Evolutionary conservation across 2,888 invertebrate species (phyloP), one percentile per base, ranked within the genome.

Genomic region (Cataglyphis altisquamis): DNA sequence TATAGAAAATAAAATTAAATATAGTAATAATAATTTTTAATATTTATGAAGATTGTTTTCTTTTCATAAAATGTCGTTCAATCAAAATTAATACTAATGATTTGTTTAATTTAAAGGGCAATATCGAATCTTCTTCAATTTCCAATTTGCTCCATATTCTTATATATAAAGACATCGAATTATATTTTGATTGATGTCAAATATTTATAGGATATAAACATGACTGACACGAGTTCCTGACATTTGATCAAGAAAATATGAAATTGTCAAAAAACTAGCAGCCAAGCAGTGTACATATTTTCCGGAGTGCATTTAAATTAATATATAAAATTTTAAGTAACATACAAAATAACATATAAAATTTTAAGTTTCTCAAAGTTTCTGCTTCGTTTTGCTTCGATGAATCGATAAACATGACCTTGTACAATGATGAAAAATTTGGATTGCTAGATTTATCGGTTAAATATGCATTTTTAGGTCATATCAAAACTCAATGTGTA

Each of bases 41-140:
- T 41, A 45, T 62, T 4, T n/a, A n/a, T 45, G 4, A 18, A 32
- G 21, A 66, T 67, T 8, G 15, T 21, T 12, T 39, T 29, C 5
- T 39, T 67, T n/a, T 12, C 3, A 12, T 39, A 29, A 55, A 75
- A n/a, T 75, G 25, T 66, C 6, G 21, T 6, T 4, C n/a, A 74
- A 66, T 66, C 21, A 1, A 75, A 66, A 52, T 48, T 75, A 48
- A 25, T 3, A 52, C 36, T 5, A 52, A n/a, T 12, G 29, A n/a
- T 73, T 39, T 29, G 36, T 57, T 57, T 25, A 4, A 15, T 62
- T 62, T 29, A 62, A 73, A 29, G 41, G n/a, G 12, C 21, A 52
- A 32, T 62, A 74, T 74, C 0, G 5, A 32, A 63, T 74, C 21
- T 41, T n/a, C 15, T 45, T 45, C 45, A 74, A 41, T 41, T 63